phyloP scores from a whole-genome alignment of 2,797 vertebrate species.

The Enteromius viviparus region DNA sequence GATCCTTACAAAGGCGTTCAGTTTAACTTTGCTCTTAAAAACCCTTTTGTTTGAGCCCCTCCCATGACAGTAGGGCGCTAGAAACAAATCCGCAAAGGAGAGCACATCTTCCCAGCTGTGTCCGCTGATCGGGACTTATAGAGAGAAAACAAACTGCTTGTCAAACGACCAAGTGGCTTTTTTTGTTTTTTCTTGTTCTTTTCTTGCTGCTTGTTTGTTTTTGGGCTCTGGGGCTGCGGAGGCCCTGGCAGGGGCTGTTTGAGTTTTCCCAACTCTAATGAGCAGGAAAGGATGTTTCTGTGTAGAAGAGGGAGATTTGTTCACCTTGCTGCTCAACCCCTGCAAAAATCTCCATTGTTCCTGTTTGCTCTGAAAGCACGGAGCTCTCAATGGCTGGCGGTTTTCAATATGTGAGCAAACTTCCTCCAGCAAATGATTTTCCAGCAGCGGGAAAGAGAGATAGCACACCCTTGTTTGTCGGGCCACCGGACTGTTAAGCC shows the following conservation, averaged over 20 bases:
- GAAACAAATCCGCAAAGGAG: conserved; percentile 52
- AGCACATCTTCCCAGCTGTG: conserved; percentile 52
- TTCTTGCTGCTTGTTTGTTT: conserved; percentile 62
- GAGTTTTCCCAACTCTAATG: conserved; percentile 59
- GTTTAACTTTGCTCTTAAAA: conserved; percentile 55
- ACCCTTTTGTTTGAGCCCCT: conserved; percentile 57
- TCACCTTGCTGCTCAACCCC: conserved; percentile 59
- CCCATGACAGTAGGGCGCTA: conserved; percentile 47
- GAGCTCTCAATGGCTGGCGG: conserved; percentile 46
- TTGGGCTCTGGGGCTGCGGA: conserved; percentile 55
- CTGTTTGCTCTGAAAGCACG: conserved; percentile 49
- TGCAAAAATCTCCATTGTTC: conserved; percentile 58
- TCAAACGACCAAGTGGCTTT: conserved; percentile 52
- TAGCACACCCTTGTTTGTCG: conserved; percentile 51
- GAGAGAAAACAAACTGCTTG: conserved; percentile 53
- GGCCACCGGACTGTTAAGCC: conserved; percentile 42
- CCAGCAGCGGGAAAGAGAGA: conserved; percentile 36
- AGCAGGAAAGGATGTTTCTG: conserved; percentile 41
- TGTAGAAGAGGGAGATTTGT: conserved; percentile 46
- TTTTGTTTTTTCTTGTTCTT: conserved; percentile 47
- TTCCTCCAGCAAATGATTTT: conserved; percentile 56
- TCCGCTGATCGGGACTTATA: conserved; percentile 46
- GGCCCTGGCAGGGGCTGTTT: conserved; percentile 56
- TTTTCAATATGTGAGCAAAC: conserved; percentile 61
- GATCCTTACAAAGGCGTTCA: conserved; percentile 53